Evolutionary conservation across 1,140 invertebrate genomes (phyloP).

Genomic region (Brachionus rotundiformis): DNA sequence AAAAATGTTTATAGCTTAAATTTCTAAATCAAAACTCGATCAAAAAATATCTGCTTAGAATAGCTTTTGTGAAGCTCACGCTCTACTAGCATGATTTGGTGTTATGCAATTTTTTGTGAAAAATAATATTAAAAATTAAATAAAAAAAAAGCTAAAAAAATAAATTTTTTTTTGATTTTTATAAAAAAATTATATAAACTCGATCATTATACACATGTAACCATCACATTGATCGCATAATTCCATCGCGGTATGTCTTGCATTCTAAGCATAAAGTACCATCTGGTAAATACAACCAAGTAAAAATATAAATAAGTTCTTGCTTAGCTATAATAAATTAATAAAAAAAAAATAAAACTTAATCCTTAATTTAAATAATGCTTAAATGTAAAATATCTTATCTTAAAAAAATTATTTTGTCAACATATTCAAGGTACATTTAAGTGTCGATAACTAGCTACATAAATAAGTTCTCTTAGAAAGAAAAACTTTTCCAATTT

Average conservation of each 20-base stretch:
- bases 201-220: neutral
- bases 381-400: neutral
- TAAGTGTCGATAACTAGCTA: too few relatives aligned
- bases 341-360: neutral
- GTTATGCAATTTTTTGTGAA: constrained; percentile 2
- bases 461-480: too few relatives aligned
- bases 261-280: neutral
- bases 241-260: neutral
- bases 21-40: neutral
- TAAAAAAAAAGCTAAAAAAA: neutral
- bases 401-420: too few relatives aligned
- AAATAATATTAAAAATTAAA: neutral
- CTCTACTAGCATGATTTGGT: neutral
- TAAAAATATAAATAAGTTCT: too few relatives aligned
- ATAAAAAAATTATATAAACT: too few relatives aligned
- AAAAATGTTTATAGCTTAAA: too few relatives aligned
- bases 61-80: constrained; percentile 56
- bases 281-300: neutral
- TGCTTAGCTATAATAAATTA: neutral
- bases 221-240: neutral
- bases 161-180: neutral
- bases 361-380: too few relatives aligned
- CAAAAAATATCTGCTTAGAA: neutral
- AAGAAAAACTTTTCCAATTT: constrained; percentile 23
- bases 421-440: too few relatives aligned